Evolutionary conservation across 2,888 invertebrate species (phyloP).

Genomic region (Volucella bombylans): DNA sequence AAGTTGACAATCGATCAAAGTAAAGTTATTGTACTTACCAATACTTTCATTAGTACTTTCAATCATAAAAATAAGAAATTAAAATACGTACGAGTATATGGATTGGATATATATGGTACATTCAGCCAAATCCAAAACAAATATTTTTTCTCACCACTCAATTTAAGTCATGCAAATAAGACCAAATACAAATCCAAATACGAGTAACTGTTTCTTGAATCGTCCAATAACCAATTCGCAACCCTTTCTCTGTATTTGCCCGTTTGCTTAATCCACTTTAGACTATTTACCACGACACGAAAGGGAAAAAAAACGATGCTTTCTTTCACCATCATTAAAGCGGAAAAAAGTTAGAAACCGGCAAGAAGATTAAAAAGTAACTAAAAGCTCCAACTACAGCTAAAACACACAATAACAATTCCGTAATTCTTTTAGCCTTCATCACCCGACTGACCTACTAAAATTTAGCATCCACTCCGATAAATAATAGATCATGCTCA

Average conservation of each 20-base stretch:
- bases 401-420: neutral
- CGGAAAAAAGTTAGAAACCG: neutral
- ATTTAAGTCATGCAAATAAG: too few species aligned
- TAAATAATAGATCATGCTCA: conserved; percentile 24
- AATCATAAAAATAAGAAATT: too few species aligned
- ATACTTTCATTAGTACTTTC: too few species aligned
- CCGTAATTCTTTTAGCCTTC: neutral
- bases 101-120: too few species aligned
- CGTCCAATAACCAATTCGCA: too few species aligned
- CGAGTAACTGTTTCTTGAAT: too few species aligned
- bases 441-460: conserved; percentile 25
- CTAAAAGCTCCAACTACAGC: neutral
- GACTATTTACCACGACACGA: conserved; percentile 8
- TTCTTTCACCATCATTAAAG: conserved; percentile 14
- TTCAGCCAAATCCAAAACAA: too few species aligned
- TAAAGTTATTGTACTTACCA: too few species aligned
- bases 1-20: too few species aligned
- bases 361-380: conserved; percentile 1
- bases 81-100: too few species aligned
- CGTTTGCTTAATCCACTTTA: conserved; percentile 24
- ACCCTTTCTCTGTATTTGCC: neutral
- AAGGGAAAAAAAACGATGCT: neutral
- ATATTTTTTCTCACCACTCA: too few species aligned
- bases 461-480: conserved; percentile 34
- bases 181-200: too few species aligned